These are phyloP conservation scores for Papilio polyxenes DNA, from an alignment of 1,140 invertebrate genomes.

Conservation along the genomic window DNA sequence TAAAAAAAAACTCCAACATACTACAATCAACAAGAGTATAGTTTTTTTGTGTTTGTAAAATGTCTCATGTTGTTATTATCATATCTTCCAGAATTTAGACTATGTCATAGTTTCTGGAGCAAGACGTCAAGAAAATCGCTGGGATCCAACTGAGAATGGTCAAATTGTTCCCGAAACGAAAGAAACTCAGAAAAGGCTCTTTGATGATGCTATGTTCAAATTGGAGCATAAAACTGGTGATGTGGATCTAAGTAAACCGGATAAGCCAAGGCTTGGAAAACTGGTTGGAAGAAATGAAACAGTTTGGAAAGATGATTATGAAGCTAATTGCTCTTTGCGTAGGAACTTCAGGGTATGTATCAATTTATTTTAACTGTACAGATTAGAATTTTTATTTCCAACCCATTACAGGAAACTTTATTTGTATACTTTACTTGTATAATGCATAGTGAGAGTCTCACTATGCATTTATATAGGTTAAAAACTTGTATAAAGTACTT, in stretches of 20 bases:
- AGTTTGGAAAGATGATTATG: slow-evolving; percentile 94
- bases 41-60: too few relatives aligned
- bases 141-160: slow-evolving; percentile 98
- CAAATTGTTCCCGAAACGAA: slow-evolving; percentile 96
- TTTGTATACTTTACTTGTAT: too few relatives aligned
- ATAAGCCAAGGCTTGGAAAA: slow-evolving; percentile 86
- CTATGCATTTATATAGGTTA: too few relatives aligned
- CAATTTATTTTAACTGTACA: not conserved
- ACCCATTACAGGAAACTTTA: not conserved
- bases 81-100: slow-evolving; percentile 91
- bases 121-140: slow-evolving; percentile 97
- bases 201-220: slow-evolving; percentile 98
- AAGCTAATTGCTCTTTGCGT: slow-evolving; percentile 90
- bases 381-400: not conserved
- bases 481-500: not conserved
- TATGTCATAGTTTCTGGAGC: slow-evolving; percentile 98
- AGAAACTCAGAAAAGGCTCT: slow-evolving; percentile 91
- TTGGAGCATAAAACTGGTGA: slow-evolving; percentile 95
- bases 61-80: slow-evolving; percentile 14
- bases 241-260: slow-evolving; percentile 85
- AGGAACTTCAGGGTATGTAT: slow-evolving; percentile 90
- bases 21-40: too few relatives aligned
- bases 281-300: slow-evolving; percentile 89
- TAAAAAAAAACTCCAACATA: too few relatives aligned
- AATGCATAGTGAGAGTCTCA: too few relatives aligned